Conservation (phyloP, 2,797 vertebrate species). For the Rhinogobio ventralis region DNA sequence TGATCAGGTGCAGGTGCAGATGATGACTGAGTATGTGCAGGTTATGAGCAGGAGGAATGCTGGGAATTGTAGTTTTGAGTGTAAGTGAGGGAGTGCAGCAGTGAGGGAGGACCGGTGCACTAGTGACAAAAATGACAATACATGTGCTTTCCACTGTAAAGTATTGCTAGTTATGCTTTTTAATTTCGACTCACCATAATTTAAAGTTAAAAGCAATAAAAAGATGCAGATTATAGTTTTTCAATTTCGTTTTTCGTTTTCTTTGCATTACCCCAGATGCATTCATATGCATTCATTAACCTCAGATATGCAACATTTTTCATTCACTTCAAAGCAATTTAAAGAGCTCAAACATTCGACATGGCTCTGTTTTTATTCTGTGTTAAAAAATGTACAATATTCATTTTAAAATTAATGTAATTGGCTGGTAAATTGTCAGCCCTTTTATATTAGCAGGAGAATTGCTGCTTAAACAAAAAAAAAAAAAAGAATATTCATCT, state of each 20-base stretch:
- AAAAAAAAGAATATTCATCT: too few relatives aligned
- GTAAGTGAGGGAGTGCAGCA: too few relatives aligned
- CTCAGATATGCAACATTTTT: not conserved
- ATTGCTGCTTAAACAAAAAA: too few relatives aligned
- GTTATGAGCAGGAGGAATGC: too few relatives aligned
- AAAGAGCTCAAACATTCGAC: not conserved
- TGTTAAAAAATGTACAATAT: not conserved
- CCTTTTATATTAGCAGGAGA: not conserved
- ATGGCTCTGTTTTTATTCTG: not conserved
- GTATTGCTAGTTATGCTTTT: not conserved
- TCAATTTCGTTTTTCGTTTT: not conserved
- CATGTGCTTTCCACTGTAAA: not conserved
- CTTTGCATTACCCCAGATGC: not conserved
- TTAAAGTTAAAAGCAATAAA: not conserved
- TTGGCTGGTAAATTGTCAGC: not conserved
- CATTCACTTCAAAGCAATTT: not conserved
- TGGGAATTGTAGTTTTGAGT: too few relatives aligned
- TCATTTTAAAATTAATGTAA: not conserved
- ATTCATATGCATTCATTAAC: not conserved
- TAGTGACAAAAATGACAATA: not conserved
- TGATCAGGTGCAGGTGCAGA: too few relatives aligned
- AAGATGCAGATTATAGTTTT: not conserved
- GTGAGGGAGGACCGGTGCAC: too few relatives aligned
- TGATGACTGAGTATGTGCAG: too few relatives aligned
- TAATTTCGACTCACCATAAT: not conserved